phyloP scores from a whole-genome alignment of 2,797 vertebrate species.

The Luscinia megarhynchos region DNA sequence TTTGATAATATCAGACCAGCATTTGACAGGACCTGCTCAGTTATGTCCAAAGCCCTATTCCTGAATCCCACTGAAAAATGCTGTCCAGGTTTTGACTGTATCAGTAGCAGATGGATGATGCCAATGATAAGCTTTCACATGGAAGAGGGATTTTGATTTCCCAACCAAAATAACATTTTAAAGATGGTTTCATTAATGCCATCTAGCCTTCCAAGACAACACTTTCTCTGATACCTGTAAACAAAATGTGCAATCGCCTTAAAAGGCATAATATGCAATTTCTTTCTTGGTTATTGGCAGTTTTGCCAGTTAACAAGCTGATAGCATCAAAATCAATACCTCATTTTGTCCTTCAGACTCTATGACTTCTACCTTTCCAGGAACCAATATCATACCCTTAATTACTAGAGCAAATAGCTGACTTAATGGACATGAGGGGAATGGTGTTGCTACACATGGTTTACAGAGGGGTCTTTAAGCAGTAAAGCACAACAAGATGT shows the following conservation, averaged over 20 bases:
- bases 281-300: not conserved
- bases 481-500: not conserved
- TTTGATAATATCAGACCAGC: not conserved
- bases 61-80: not conserved
- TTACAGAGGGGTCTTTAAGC: not conserved
- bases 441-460: not conserved
- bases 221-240: not conserved
- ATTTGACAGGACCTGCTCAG: not conserved
- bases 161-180: not conserved
- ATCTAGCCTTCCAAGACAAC: not conserved
- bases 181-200: not conserved
- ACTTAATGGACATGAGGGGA: not conserved
- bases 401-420: not conserved
- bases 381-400: not conserved
- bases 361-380: slow-evolving; percentile 41
- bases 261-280: not conserved
- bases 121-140: not conserved
- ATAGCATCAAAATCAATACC: slow-evolving; percentile 48
- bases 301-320: slow-evolving; percentile 28
- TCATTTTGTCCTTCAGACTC: slow-evolving; percentile 27
- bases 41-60: not conserved
- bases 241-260: not conserved
- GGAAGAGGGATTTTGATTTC: not conserved
- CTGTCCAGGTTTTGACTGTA: not conserved
- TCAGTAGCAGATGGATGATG: not conserved